These are phyloP conservation scores for Emydoidea blandingii DNA, from an alignment of 2,797 vertebrate species.

Conservation along the genomic window DNA sequence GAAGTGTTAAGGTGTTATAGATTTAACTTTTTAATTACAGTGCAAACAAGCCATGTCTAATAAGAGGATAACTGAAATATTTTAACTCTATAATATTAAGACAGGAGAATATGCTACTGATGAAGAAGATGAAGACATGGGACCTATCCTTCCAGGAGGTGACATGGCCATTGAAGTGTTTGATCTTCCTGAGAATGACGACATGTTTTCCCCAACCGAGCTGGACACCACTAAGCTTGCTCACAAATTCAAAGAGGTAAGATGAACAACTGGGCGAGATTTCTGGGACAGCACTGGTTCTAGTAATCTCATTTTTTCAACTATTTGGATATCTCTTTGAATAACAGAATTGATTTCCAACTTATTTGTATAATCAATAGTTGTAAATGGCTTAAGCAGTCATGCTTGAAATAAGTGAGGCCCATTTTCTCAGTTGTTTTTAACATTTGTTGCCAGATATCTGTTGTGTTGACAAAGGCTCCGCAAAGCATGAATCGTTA, in stretches of 20 bases:
- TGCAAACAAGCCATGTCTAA: constrained; percentile 18
- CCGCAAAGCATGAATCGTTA: neutral
- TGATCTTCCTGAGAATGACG: constrained; percentile 95
- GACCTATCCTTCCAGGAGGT: constrained; percentile 82
- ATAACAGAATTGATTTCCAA: neutral
- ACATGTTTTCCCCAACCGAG: constrained; percentile 94
- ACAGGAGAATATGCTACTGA: constrained; percentile 98
- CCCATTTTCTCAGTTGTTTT: neutral
- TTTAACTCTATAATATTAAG: constrained; percentile 82
- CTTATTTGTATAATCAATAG: neutral
- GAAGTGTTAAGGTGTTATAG: neutral
- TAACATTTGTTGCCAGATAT: neutral
- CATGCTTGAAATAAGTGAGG: neutral
- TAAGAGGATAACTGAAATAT: constrained; percentile 61
- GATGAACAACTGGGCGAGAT: neutral
- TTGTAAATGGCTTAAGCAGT: neutral
- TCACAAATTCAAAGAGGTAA: constrained; percentile 98
- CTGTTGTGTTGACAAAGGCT: neutral
- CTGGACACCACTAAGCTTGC: constrained; percentile 94
- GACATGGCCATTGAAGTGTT: constrained; percentile 97
- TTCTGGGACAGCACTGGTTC: neutral
- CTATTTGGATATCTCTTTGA: neutral
- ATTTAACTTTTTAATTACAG: neutral
- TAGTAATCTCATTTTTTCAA: neutral
- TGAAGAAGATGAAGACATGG: constrained; percentile 92